Evolutionary conservation across 2,797 vertebrate species (phyloP), one percentile per base, ranked within the genome.

Genomic region (Crocidura indochinensis): DNA sequence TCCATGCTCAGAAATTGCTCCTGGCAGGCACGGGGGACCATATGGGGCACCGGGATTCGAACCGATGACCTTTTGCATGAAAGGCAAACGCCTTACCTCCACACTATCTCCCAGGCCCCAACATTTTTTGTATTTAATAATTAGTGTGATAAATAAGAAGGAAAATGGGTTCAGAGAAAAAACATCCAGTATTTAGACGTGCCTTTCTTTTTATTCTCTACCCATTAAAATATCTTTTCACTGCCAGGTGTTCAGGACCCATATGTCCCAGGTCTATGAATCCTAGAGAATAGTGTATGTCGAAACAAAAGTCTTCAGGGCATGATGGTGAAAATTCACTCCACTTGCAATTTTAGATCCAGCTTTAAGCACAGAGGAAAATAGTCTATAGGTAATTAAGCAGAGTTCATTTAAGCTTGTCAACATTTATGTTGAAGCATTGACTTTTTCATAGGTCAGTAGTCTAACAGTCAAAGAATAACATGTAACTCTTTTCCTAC

Each of bases 361-460:
- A 46, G 22, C 53, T 91, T 88, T 79, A 84, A 94, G 56, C 56
- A 46, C 27, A 68, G 53, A 91, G 24, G 15, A 15, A 64, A 80
- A 60, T 4, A 73, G n/a, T 78, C 47, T 69, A 72, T 51, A 75
- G 47, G 22, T 51, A 77, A 72, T 79, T 71, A 88, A 64, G 49
- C 27, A 65, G 78, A 87, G 44, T 87, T 92, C 62, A 81, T 79
- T 91, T 92, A 76, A 84, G 87, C 14, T 31, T 75, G 11, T 71
- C 65, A 47, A 20, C 26, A 24, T 6, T 71, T 71, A 62, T 44
- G 7, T 0, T 87, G 68, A 94, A 78, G 46, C 68, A 47, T 60
- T 77, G 75, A 73, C 51, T 6, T 83, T 86, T 84, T 51, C 29
- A n/a, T 46, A 49, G 85, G 19, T 84, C 60, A 71, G 31, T 62